Evolutionary conservation across 2,888 invertebrate genomes (phyloP).

Genomic region (Ectemnius cavifrons): DNA sequence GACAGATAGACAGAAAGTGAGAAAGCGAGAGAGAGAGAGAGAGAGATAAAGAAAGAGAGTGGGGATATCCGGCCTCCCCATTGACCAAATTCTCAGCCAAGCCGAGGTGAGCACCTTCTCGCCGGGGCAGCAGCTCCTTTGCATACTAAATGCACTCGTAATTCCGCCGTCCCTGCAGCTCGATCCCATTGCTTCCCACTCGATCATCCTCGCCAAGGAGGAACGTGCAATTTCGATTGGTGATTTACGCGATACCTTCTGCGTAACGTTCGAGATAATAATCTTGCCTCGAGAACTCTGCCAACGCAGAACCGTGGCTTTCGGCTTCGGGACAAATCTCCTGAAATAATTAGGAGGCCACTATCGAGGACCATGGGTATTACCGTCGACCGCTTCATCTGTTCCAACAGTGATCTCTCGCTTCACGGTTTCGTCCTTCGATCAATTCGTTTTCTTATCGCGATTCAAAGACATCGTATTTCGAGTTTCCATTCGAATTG

Average conservation of each 20-base stretch:
- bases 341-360: background rate
- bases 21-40: no score
- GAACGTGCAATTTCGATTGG: background rate
- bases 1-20: no score
- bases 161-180: slow-evolving; percentile 3
- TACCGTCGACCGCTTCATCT: background rate
- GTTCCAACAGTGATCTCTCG: background rate
- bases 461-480: background rate
- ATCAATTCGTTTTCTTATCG: background rate
- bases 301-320: background rate
- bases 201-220: background rate
- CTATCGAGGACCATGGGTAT: background rate
- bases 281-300: background rate
- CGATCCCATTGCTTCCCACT: background rate
- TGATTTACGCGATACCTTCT: background rate
- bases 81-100: slow-evolving; percentile 34
- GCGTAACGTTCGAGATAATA: no score
- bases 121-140: slow-evolving; percentile 17
- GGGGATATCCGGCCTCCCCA: slow-evolving; percentile 12
- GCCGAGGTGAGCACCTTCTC: background rate
- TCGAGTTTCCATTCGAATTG: slow-evolving; percentile 5
- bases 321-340: background rate
- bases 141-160: slow-evolving; percentile 32
- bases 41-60: no score
- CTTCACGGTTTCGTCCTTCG: background rate